Base-by-base conservation (phyloP, 1,140 invertebrate species). In the Propsilocerus akamusi region DNA sequence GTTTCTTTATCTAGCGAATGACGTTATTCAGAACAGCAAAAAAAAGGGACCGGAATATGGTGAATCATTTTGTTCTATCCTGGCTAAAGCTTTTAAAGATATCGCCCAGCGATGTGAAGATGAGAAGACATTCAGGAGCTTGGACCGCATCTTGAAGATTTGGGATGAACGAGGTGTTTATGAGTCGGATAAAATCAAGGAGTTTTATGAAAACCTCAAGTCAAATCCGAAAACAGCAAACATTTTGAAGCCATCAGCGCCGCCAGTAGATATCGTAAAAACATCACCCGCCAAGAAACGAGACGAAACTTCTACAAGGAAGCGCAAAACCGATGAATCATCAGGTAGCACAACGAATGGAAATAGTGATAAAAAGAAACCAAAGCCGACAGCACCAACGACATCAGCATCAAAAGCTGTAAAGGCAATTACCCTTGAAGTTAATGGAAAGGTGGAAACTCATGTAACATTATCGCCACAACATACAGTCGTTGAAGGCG, bases 21-120 rank as follows among this genome's bases (percentile, higher is more conserved):
- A 99, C 76, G 91, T 98, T 23, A 94, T 97, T 54, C 95, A 98
- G 66, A 97, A 98, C 60, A 92, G 92, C 61, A 91, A 90, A 60
- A 97, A 96, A 61, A 97, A 97, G 68, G 93, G 91, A 0, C 89
- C 91, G 5, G 93, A 98, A 67, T 98, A 92, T 72, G 83, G 86
- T 10, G 84, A 83, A 66, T 86, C 88, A 59, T 93, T 88, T 69
- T 80, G 75, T 7, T 72, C 72, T 50, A 74, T 83, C 11, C 64
- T 94, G 14, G 76, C 76, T 52, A 84, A 83, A 62, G 81, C 85
- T 2, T 88, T 93, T 57, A 75, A 83, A 53, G 77, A 87, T 54
- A 85, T 94, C 69, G 80, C 80, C 17, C 67, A 71, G 30, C 71
- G 71, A 25, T 64, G 63, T 51, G 76, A 77, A 25, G 80, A 84